Evolutionary conservation across 2,113 vertebrate species (phyloP), one percentile per base, ranked within the genome.

Genomic region (Ranitomeya variabilis): DNA sequence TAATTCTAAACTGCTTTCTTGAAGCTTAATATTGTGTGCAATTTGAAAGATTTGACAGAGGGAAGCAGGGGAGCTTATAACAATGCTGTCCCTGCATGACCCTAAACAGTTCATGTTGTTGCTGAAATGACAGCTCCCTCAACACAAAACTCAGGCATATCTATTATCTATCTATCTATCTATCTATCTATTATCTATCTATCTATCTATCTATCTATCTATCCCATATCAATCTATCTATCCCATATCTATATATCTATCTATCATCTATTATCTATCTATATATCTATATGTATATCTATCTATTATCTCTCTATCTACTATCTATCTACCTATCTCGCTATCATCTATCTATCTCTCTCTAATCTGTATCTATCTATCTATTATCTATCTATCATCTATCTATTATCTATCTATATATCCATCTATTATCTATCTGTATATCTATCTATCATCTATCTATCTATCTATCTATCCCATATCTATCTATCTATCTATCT

Each of bases 41-140:
- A 85, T 84, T 69, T 84, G 73, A 85, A 89, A 84, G 69, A 79
- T 89, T 78, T 89, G 73, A 89, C 60, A 85, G 60, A 79, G 73
- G 71, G 74, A 89, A 79, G 86, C 86, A 87, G 23, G 86, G 86
- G 86, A 87, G 81, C 80, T 77, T 84, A 79, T 85, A 84, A 89
- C 86, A 85, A 69, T 85, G 67, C 23, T 89, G 87, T 89, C 82
- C 87, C 87, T 84, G 74, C 54, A 89, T 89, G 87, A 89, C 87
- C 82, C 82, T 21, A 89, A 89, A n/a, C 74, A 79, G 82, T 55
- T 69, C 62, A 54, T 69, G 86, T 80, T 87, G 76, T 74, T 76
- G 31, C 71, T 69, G 77, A 64, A 86, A 78, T 85, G 85, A 86
- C 71, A 86, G 55, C 69, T 86, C 69, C 55, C 55, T 86, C 16